Base-by-base conservation (phyloP, 2,888 invertebrate species). In the Cephus sareptanus region DNA sequence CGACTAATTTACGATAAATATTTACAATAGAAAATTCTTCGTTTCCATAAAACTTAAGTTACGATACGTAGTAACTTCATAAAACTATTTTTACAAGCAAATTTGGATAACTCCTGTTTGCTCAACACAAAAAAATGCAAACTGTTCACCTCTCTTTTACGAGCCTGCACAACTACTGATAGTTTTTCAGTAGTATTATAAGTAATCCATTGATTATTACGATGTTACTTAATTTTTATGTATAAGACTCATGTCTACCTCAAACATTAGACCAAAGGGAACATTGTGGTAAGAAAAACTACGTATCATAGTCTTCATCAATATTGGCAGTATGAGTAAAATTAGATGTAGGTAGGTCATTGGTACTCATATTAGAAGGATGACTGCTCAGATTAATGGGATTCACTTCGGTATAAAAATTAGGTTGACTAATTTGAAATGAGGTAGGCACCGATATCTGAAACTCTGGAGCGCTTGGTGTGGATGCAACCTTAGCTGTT, bases 221-320 rank as follows among this genome's bases (percentile, higher is more conserved):
- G 6, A 15, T 56, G 23, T 56, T 56, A 56, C 56, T 23, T 56
- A 56, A 56, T 1, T 56, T 23, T 23, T 56, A 56, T 56, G 23
- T 56, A 56, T 56, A 56, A 56, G 56, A 56, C 56, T 56, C 56
- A 23, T 9, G 23, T 56, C 15, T 56, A 56, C 56, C 9, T 23
- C 23, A 56, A 9, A 2, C 23, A 23, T 56, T 56, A 23, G 23
- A 56, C 23, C 56, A 6, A 56, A 56, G 23, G 56, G 9, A 56
- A 56, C 56, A 23, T 56, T 56, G 56, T 56, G 56, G 56, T 23
- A 23, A 56, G 9, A 23, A 23, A 56, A 77, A 86, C 88, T 91
- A 91, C 89, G 91, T 90, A 79, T 91, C 91, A 37, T 91, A 91
- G 83, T 91, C 91, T 83, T 91, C 91, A 35, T 91, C 91, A 74